These are phyloP conservation scores for Drosophila pegasa DNA, from an alignment of 2,888 invertebrate species.

Conservation along the genomic window DNA sequence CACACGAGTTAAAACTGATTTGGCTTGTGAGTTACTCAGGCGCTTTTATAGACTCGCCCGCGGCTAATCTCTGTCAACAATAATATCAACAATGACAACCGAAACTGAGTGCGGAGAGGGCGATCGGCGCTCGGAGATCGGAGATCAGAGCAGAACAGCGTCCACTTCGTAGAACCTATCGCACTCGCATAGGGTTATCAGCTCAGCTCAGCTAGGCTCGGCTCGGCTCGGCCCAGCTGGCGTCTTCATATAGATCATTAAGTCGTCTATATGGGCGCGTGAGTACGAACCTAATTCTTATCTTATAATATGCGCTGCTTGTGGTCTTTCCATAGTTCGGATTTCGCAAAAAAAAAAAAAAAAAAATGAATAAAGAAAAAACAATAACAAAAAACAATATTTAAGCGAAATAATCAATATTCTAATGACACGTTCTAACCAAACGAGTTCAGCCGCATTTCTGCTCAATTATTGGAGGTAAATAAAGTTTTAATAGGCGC, in stretches of 20 bases:
- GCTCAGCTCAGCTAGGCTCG: no score
- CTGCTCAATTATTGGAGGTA: constrained; percentile 66
- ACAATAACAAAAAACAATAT: constrained; percentile 5
- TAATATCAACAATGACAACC: constrained; percentile 48
- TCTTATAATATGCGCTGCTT: constrained; percentile 34
- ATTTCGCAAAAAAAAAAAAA: constrained; percentile 27
- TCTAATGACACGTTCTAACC: constrained; percentile 62
- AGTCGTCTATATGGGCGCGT: background rate
- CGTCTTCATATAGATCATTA: constrained; percentile 11
- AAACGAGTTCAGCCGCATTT: constrained; percentile 78
- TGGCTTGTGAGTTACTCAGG: constrained; percentile 39
- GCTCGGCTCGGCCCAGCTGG: constrained; percentile 43
- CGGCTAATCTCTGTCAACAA: constrained; percentile 56
- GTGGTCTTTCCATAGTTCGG: constrained; percentile 38
- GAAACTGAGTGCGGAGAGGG: constrained; percentile 20
- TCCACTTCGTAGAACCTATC: constrained; percentile 28
- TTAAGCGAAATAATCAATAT: constrained; percentile 44
- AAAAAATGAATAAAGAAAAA: background rate
- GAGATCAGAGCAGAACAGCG: constrained; percentile 34
- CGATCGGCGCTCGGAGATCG: constrained; percentile 8
- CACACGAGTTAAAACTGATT: constrained; percentile 68
- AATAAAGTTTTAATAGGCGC: constrained; percentile 44
- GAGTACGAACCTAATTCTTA: constrained; percentile 25
- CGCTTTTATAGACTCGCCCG: constrained; percentile 78
- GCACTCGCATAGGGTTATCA: constrained; percentile 49